phyloP scores from a whole-genome alignment of 1,140 invertebrate genomes.

The Babylonia areolata region DNA sequence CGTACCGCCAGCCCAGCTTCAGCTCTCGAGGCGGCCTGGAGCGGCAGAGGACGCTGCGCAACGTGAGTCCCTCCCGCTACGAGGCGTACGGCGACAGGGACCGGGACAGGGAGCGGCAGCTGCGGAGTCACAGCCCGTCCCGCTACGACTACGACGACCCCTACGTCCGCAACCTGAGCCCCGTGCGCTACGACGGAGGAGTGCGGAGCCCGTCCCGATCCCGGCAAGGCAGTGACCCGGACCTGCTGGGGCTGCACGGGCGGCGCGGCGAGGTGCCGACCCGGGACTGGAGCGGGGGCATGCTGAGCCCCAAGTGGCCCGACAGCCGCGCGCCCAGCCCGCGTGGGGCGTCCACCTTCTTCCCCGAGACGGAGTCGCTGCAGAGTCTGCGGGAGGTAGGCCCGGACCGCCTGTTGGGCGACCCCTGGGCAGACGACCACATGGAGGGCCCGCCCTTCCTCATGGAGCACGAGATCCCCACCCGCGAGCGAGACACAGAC shows the following conservation, averaged over 20 bases:
- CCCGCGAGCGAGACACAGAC: slow-evolving; percentile 43
- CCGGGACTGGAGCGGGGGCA: slow-evolving; percentile 45
- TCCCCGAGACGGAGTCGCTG: slow-evolving; percentile 65
- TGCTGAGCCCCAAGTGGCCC: slow-evolving; percentile 66
- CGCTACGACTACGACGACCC: slow-evolving; percentile 62
- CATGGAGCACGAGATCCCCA: slow-evolving; percentile 42
- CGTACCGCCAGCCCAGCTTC: slow-evolving; percentile 44
- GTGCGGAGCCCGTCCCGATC: slow-evolving; percentile 62
- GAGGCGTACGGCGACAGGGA: slow-evolving; percentile 21
- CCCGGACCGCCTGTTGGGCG: slow-evolving; percentile 41
- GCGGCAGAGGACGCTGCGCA: slow-evolving; percentile 52
- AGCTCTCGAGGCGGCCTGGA: slow-evolving; percentile 26
- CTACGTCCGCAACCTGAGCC: slow-evolving; percentile 52
- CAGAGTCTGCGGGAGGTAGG: slow-evolving; percentile 46
- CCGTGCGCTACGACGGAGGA: slow-evolving; percentile 61
- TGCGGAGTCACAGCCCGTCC: slow-evolving; percentile 58
- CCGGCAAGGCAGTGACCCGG: slow-evolving; percentile 66
- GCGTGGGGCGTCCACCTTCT: slow-evolving; percentile 61
- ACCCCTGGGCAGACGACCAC: slow-evolving; percentile 41
- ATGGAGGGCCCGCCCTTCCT: slow-evolving; percentile 39
- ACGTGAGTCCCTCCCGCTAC: slow-evolving; percentile 58
- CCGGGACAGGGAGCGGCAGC: slow-evolving; percentile 25
- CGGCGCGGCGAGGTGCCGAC: slow-evolving; percentile 59
- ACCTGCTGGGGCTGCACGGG: slow-evolving; percentile 60
- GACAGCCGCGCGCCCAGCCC: slow-evolving; percentile 67